Evolutionary conservation across 2,888 invertebrate species (phyloP).

Genomic region (Ennomos fuscantarius): DNA sequence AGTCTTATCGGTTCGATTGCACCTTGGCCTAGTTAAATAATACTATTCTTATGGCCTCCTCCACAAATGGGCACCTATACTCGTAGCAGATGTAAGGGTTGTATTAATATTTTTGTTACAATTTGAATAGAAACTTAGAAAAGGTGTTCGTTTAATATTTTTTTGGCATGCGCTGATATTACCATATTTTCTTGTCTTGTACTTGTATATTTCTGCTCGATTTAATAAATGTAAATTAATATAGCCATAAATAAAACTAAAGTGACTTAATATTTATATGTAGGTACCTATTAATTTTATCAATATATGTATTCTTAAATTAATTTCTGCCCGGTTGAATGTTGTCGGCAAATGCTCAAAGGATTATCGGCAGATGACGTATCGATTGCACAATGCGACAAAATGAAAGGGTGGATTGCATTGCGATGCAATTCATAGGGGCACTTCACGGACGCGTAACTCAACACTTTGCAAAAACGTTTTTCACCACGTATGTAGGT

Average conservation of each 20-base stretch:
- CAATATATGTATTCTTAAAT: not conserved
- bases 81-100: slow-evolving; percentile 76
- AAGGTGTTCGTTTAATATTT: slow-evolving; percentile 63
- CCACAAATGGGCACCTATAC: slow-evolving; percentile 34
- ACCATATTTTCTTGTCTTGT: slow-evolving; percentile 17
- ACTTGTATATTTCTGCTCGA: too few species aligned
- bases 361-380: slow-evolving; percentile 75
- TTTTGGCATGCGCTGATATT: slow-evolving; percentile 60
- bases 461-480: slow-evolving; percentile 65
- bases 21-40: slow-evolving; percentile 61
- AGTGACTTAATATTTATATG: not conserved
- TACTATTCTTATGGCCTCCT: slow-evolving; percentile 28
- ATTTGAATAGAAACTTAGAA: slow-evolving; percentile 63
- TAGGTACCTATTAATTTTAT: slow-evolving; percentile 1
- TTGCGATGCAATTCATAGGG: slow-evolving; percentile 81
- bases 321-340: slow-evolving; percentile 15
- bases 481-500: slow-evolving; percentile 73
- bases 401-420: slow-evolving; percentile 80
- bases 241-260: too few species aligned
- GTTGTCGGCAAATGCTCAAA: slow-evolving; percentile 75
- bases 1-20: slow-evolving; percentile 43
- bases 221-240: too few species aligned
- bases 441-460: slow-evolving; percentile 74
- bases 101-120: slow-evolving; percentile 67
- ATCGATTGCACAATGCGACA: slow-evolving; percentile 76